Evolutionary conservation across 2,113 vertebrate species (phyloP), one percentile per base, ranked within the genome.

Genomic region (Atractosteus spatula): DNA sequence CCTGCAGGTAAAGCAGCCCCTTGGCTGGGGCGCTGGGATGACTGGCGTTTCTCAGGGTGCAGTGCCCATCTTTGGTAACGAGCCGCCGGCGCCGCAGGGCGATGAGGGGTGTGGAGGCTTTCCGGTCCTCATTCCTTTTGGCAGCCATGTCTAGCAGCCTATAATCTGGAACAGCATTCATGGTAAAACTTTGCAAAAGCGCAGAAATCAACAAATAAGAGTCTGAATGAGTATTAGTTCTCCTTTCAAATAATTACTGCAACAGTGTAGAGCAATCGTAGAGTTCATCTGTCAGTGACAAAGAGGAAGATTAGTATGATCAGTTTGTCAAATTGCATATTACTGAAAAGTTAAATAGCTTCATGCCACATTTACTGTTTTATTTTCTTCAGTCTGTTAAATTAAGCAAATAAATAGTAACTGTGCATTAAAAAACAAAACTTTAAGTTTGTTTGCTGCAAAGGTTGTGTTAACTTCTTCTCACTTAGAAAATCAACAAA

Each of bases 1-100:
- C 96, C 67, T 94, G 93, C 66, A 97, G 83, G 71, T 95, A 93
- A 0, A 87, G 86, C 51, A 94, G 82, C 55, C 95, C 93, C 77
- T 77, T 89, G 65, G 88, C 87, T 66, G 85, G 88, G 29, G 84
- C 86, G 3, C 91, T 86, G 51, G 63, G 44, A 3, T 76, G 77
- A 76, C 78, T 82, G 1, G 74, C 83, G 55, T 79, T 80, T 0
- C 75, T 78, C 6, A 92, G 85, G 29, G 83, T 77, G 85, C 94
- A 96, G 73, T 90, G 96, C 44, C 97, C 97, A 6, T 97, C 95
- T 87, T 99, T 99, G 72, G 94, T 97, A 73, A 99, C 93, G 76
- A 99, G 89, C 62, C 97, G 92, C 76, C 81, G 88, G 69, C 85
- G 75, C 3, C 87, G 85, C 74, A 91, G 87, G 14, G 86, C 84